phyloP scores from a whole-genome alignment of 2,797 vertebrate genomes.

The Buceros bicornis region DNA sequence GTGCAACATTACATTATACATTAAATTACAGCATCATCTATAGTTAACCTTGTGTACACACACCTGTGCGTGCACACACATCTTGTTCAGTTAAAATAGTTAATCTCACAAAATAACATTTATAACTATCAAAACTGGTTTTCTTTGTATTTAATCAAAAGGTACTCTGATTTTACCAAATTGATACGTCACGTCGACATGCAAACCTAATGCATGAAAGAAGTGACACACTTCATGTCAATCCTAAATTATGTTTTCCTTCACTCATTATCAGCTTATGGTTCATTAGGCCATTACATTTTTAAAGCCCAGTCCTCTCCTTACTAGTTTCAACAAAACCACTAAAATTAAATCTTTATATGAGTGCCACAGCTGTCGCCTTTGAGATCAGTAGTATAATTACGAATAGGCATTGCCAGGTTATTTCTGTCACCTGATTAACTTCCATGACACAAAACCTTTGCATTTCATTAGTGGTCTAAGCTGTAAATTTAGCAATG shows the following conservation, averaged over 20 bases:
- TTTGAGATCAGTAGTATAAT: not conserved
- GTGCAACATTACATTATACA: not conserved
- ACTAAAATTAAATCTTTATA: not conserved
- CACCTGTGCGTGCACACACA: too few relatives aligned
- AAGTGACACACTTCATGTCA: not conserved
- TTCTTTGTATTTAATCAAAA: not conserved
- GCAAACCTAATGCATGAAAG: not conserved
- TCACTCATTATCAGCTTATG: not conserved
- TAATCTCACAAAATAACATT: not conserved
- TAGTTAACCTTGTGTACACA: not conserved
- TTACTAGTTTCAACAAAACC: not conserved
- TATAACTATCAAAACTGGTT: not conserved
- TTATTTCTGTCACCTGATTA: not conserved
- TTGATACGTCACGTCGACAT: not conserved
- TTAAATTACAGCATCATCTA: not conserved
- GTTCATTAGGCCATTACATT: not conserved
- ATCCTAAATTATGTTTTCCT: not conserved
- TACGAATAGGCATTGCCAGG: not conserved
- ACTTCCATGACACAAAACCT: not conserved
- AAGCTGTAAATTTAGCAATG: not conserved
- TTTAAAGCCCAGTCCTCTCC: not conserved
- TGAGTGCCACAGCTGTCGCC: not conserved
- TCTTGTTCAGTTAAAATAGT: not conserved
- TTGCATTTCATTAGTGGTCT: not conserved
- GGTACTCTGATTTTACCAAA: not conserved